Percentiles rank a stretch among this genome's conserved stretches.
Conservation (phyloP, 92 coral and sea anemone species). For the Heteractis magnifica region DNA sequence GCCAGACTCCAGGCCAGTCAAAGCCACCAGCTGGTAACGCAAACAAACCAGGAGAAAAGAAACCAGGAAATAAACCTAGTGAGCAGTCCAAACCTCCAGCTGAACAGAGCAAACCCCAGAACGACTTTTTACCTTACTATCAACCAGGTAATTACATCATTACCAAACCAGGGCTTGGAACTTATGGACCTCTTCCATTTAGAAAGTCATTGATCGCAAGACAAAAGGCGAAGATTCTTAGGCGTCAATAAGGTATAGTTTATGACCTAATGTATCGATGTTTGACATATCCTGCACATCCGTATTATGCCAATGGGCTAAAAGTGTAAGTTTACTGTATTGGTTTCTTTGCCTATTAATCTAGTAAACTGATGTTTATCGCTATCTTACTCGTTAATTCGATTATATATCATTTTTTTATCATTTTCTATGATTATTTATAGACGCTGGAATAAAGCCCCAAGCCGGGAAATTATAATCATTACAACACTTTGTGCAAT, state of each 20-base stretch:
- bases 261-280: too few relatives aligned
- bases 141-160: constrained; percentile 28
- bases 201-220: constrained; percentile 32
- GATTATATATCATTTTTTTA: neutral
- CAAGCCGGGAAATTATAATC: neutral
- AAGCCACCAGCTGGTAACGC: constrained; percentile 16
- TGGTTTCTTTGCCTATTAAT: neutral
- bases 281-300: too few relatives aligned
- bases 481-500: neutral
- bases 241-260: constrained; percentile 11
- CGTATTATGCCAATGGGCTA: too few relatives aligned
- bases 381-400: too few relatives aligned
- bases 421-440: neutral
- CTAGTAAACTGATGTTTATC: neutral
- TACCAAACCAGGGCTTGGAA: constrained; percentile 52
- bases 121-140: neutral
- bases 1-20: constrained; percentile 7
- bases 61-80: constrained; percentile 14
- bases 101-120: constrained; percentile 10
- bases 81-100: neutral
- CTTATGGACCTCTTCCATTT: constrained; percentile 54
- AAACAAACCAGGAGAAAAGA: constrained; percentile 30
- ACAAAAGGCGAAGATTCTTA: neutral
- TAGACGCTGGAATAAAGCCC: neutral
- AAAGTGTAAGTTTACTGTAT: neutral